These are phyloP conservation scores for Xenentodon cancila DNA, from an alignment of 2,797 vertebrate species.

Conservation along the genomic window DNA sequence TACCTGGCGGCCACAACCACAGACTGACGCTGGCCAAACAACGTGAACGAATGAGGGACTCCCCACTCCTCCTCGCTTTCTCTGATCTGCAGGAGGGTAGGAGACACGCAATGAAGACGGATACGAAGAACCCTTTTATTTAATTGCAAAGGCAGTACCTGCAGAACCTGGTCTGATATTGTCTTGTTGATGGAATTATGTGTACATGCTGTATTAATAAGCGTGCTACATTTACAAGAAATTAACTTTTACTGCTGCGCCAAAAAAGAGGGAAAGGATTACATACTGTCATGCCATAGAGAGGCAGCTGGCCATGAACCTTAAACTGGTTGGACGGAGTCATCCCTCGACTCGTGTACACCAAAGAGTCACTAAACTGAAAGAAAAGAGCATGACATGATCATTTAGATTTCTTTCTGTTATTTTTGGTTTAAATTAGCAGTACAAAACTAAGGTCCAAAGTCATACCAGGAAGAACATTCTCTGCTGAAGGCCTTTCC, in stretches of 20 bases:
- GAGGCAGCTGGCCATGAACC: conserved; percentile 91
- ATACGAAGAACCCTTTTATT: too few species aligned
- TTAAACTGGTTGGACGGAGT: conserved; percentile 95
- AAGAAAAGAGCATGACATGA: background rate
- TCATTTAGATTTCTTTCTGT: background rate
- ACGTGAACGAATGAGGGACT: conserved; percentile 92
- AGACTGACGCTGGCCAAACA: conserved; percentile 91
- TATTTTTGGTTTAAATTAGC: background rate
- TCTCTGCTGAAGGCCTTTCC: conserved; percentile 96
- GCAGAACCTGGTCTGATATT: too few species aligned
- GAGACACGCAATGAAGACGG: too few species aligned
- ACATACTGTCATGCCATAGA: conserved; percentile 93
- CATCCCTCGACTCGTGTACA: conserved; percentile 95
- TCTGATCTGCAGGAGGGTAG: conserved; percentile 82
- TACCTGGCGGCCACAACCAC: conserved; percentile 95
- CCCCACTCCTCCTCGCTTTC: conserved; percentile 97
- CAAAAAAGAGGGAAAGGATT: background rate
- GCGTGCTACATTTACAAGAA: too few species aligned
- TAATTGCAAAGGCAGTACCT: too few species aligned
- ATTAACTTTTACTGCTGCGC: background rate
- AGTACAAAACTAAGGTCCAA: background rate
- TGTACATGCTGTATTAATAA: too few species aligned
- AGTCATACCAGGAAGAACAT: conserved; percentile 95
- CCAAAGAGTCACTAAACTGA: conserved; percentile 92
- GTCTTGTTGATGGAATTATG: too few species aligned